phyloP scores from a whole-genome alignment of 2,113 vertebrate genomes.

The Gymnocephalus cernua region DNA sequence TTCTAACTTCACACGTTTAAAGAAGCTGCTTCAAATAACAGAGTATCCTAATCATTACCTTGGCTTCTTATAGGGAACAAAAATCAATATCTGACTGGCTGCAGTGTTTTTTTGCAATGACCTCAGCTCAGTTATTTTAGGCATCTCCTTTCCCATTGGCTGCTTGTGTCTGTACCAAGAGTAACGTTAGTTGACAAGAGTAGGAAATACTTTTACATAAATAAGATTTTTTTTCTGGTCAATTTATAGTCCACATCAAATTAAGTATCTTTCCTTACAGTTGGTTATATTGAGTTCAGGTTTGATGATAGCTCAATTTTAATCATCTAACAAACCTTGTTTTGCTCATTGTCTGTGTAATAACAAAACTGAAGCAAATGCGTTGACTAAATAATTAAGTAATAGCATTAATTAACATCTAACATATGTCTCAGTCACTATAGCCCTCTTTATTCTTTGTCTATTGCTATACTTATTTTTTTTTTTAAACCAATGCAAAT shows the following conservation, averaged over 20 bases:
- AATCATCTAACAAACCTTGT: not conserved
- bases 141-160: not conserved
- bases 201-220: not conserved
- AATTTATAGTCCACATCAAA: not conserved
- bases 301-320: not conserved
- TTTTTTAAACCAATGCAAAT: no score
- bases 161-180: not conserved
- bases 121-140: conserved; percentile 45
- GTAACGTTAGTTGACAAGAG: not conserved
- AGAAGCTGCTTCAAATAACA: conserved; percentile 50
- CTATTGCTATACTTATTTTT: not conserved
- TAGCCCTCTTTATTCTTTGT: not conserved
- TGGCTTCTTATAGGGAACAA: conserved; percentile 30
- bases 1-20: not conserved
- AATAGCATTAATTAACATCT: not conserved
- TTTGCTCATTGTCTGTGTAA: conserved; percentile 5
- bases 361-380: not conserved
- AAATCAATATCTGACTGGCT: conserved; percentile 52
- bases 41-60: conserved; percentile 52
- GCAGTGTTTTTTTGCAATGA: conserved; percentile 31
- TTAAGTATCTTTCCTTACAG: not conserved
- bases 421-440: not conserved
- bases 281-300: conserved; percentile 1
- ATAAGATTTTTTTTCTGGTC: not conserved
- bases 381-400: not conserved